Evolutionary conservation across 2,797 vertebrate genomes (phyloP).

Genomic region (Cottoperca gobio): DNA sequence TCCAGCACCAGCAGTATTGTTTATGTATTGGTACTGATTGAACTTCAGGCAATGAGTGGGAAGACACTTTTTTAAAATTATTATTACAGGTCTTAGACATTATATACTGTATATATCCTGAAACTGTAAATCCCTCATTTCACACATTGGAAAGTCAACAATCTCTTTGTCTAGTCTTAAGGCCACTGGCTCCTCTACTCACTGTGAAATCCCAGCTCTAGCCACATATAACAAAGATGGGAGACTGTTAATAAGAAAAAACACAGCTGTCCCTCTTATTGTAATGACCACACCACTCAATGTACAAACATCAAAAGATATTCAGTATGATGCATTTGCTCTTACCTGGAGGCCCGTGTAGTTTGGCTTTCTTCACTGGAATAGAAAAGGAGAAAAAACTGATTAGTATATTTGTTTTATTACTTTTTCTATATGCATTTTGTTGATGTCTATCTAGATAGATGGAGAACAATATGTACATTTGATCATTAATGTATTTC

Average conservation of each 20-base stretch:
- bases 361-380: constrained; percentile 87
- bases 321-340: neutral
- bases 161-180: neutral
- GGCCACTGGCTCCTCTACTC: neutral
- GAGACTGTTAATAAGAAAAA: neutral
- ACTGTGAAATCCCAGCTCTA: neutral
- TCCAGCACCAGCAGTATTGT: too few species aligned
- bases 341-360: constrained; percentile 87
- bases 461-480: neutral
- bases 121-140: neutral
- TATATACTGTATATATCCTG: too few species aligned
- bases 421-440: neutral
- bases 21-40: neutral
- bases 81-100: too few species aligned
- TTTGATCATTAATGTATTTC: neutral
- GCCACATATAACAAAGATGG: neutral
- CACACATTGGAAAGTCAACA: neutral
- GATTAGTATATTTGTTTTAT: constrained; percentile 22
- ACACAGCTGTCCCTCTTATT: neutral
- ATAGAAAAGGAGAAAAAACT: constrained; percentile 58
- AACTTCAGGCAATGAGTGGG: neutral
- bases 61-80: too few species aligned
- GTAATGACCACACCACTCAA: neutral
- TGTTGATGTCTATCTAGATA: neutral
- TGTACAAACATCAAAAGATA: neutral